Evolutionary conservation across 2,113 vertebrate genomes (phyloP).

Genomic region (Cyphomyrus discorhynchus): DNA sequence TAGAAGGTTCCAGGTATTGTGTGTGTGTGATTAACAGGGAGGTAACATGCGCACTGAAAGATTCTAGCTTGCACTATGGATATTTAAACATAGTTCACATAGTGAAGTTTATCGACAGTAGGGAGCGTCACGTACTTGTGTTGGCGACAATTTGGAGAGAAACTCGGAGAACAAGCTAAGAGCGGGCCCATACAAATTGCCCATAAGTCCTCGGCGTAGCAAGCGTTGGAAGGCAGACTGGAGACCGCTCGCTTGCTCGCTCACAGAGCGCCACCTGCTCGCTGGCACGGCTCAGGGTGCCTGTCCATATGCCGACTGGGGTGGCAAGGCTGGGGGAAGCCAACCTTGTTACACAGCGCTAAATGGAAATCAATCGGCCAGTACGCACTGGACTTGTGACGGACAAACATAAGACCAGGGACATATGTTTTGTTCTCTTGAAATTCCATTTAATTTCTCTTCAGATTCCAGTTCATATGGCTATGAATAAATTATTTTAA

Average conservation of each 20-base stretch:
- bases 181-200: not conserved
- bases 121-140: not conserved
- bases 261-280: not conserved
- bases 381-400: not conserved
- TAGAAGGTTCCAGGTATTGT: not conserved
- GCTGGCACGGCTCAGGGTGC: not conserved
- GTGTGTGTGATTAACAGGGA: not conserved
- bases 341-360: not conserved
- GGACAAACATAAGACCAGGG: not conserved
- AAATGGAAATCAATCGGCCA: not conserved
- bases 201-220: not conserved
- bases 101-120: not conserved
- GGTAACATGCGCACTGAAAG: not conserved
- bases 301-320: not conserved
- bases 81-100: not conserved
- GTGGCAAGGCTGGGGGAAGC: not conserved
- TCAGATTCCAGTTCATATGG: not conserved
- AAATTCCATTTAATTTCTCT: not conserved
- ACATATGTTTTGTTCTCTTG: not conserved
- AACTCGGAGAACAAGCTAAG: not conserved
- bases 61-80: not conserved
- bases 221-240: not conserved
- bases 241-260: no score
- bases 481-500: not conserved
- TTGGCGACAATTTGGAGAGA: not conserved